Percentiles rank a stretch among this genome's conserved stretches.
These are phyloP conservation scores for Diaperis boleti DNA, from an alignment of 2,888 invertebrate genomes.

Conservation along the genomic window DNA sequence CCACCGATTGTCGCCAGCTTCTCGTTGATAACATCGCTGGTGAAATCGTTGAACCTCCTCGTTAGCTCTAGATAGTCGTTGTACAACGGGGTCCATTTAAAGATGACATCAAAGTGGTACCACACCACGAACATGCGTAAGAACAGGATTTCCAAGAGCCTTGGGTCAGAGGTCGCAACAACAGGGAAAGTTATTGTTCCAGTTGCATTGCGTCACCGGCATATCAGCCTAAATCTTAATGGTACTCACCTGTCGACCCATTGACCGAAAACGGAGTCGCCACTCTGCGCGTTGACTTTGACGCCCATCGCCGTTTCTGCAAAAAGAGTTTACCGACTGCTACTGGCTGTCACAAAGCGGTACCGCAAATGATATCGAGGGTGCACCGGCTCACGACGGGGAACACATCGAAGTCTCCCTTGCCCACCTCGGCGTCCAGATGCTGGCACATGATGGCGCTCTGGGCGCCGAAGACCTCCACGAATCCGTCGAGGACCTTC, in stretches of 20 bases:
- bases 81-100: neutral
- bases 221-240: conserved; percentile 35
- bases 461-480: neutral
- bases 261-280: conserved; percentile 69
- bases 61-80: neutral
- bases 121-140: neutral
- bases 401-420: conserved; percentile 69
- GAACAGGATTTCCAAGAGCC: conserved; percentile 8
- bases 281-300: conserved; percentile 71
- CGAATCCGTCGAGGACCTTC: conserved; percentile 1
- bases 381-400: conserved; percentile 71
- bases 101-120: conserved; percentile 13
- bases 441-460: conserved; percentile 53
- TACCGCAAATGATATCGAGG: conserved; percentile 75
- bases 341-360: conserved; percentile 42
- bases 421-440: conserved; percentile 63
- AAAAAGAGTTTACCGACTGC: conserved; percentile 27
- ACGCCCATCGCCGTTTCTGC: conserved; percentile 81
- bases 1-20: neutral
- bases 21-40: neutral
- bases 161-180: neutral
- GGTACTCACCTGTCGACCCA: conserved; percentile 45
- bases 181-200: neutral
- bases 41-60: neutral
- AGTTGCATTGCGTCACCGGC: neutral